These are phyloP conservation scores for Phylloscopus whistleri DNA, from an alignment of 2,113 vertebrate genomes.

Conservation along the genomic window DNA sequence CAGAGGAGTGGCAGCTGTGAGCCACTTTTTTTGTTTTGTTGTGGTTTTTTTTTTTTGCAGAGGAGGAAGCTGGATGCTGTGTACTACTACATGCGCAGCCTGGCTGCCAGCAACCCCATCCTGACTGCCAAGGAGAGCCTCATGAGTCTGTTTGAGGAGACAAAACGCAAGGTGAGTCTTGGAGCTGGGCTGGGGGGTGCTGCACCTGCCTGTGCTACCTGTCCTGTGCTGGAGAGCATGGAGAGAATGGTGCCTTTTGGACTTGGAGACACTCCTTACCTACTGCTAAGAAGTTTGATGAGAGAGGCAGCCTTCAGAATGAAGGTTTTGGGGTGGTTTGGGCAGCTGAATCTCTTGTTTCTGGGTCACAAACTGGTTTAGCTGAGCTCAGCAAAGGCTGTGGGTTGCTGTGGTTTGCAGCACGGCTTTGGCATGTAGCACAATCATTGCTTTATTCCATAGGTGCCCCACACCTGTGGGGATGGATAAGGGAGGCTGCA, in stretches of 20 bases:
- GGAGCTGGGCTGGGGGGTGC: not conserved
- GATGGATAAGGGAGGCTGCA: not conserved
- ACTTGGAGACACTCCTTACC: not conserved
- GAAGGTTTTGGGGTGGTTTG: not conserved
- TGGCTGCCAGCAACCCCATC: conserved; percentile 97
- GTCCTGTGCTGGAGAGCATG: not conserved
- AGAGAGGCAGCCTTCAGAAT: not conserved
- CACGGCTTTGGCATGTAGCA: not conserved
- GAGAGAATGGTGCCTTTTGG: not conserved
- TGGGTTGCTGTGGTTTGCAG: not conserved
- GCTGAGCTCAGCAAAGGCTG: not conserved
- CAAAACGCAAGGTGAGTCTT: conserved; percentile 91
- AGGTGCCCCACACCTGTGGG: not conserved
- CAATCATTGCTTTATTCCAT: not conserved
- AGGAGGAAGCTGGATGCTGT: conserved; percentile 97
- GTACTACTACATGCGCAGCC: conserved; percentile 98
- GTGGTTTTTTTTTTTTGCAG: conserved; percentile 67
- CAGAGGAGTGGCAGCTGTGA: not conserved
- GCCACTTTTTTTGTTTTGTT: not conserved
- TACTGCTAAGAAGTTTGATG: not conserved
- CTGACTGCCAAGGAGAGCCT: conserved; percentile 97
- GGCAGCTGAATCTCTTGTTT: not conserved
- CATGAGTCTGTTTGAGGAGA: conserved; percentile 98
- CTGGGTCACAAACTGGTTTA: not conserved
- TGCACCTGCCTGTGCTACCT: not conserved